Percentiles rank a stretch among this genome's conserved stretches.
Conservation (phyloP, 2,888 invertebrate species). For the Agriotes lineatus region DNA sequence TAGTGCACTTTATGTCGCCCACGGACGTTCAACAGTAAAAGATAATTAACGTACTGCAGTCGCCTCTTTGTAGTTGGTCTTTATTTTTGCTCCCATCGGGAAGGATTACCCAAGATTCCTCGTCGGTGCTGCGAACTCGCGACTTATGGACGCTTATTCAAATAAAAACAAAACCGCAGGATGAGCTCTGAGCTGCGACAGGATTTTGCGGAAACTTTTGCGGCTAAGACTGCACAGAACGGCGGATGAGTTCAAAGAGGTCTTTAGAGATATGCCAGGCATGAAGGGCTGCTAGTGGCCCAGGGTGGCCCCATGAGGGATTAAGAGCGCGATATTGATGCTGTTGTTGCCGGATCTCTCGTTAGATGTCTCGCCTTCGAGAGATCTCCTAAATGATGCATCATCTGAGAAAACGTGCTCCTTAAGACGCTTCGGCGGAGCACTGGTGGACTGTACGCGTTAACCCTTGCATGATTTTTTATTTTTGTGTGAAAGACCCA, state of each 20-base stretch:
- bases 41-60: too few species aligned
- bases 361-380: slow-evolving; percentile 4
- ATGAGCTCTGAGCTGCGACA: neutral
- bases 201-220: neutral
- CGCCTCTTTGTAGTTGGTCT: too few species aligned
- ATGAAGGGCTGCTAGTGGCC: slow-evolving; percentile 1
- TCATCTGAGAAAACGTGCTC: neutral
- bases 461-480: too few species aligned
- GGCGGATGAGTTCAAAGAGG: slow-evolving; percentile 4
- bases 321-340: slow-evolving; percentile 28
- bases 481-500: too few species aligned
- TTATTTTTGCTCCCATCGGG: too few species aligned
- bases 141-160: neutral
- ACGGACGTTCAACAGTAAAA: too few species aligned
- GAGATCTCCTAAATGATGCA: slow-evolving; percentile 26
- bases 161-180: neutral
- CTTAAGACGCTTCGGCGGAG: neutral
- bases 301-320: slow-evolving; percentile 16
- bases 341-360: slow-evolving; percentile 19
- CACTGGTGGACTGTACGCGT: too few species aligned
- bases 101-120: too few species aligned
- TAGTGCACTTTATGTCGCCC: too few species aligned
- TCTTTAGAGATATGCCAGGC: slow-evolving; percentile 6
- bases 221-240: neutral
- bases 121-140: neutral